These are phyloP conservation scores for Adelges cooleyi DNA, from an alignment of 1,140 invertebrate genomes.

Conservation along the genomic window DNA sequence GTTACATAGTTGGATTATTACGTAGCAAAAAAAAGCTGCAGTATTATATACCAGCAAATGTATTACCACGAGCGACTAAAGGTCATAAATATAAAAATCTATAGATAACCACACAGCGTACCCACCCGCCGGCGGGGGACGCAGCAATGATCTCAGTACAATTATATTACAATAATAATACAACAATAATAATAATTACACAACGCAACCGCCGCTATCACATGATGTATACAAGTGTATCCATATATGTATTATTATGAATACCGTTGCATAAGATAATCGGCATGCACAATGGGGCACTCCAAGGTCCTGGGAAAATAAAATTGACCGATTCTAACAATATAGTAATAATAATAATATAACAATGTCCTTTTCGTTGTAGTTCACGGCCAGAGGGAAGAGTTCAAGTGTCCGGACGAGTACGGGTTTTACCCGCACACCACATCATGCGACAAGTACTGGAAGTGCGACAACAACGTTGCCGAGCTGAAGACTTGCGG, in stretches of 20 bases:
- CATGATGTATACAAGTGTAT: neutral
- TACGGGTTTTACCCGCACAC: conserved; percentile 88
- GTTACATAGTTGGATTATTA: no score
- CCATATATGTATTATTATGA: neutral
- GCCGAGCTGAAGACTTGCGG: conserved; percentile 86
- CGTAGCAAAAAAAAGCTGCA: no score
- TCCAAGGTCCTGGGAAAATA: conserved; percentile 11
- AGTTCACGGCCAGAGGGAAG: conserved; percentile 45
- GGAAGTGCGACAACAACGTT: conserved; percentile 82
- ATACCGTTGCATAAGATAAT: conserved; percentile 1
- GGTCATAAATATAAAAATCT: no score
- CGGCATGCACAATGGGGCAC: neutral
- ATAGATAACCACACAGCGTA: no score
- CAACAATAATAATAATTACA: neutral
- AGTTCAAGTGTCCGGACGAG: conserved; percentile 86
- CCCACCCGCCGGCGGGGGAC: no score
- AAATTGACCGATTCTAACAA: neutral
- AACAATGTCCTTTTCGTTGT: conserved; percentile 5
- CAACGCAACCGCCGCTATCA: neutral
- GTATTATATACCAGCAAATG: no score
- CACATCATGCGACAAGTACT: conserved; percentile 85
- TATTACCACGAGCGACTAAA: no score
- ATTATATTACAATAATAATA: no score
- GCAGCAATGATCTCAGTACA: no score
- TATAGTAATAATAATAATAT: neutral